Evolutionary conservation across 1,140 invertebrate genomes (phyloP), one percentile per base, ranked within the genome.

Genomic region (Acromyrmex charruanus): DNA sequence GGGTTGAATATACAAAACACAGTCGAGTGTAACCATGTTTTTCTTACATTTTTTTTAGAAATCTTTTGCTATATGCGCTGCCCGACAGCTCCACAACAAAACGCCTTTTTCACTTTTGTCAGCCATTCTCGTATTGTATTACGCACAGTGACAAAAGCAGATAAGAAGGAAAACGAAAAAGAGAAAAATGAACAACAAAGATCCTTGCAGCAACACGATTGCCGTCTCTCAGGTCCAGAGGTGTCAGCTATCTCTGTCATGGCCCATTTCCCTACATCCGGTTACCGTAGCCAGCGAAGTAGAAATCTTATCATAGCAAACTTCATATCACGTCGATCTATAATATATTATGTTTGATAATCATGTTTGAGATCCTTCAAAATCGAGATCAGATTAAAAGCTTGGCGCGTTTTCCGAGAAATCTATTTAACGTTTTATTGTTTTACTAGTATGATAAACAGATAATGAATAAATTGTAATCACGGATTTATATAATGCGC

Each of bases 381-480:
- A n/a, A 18, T 44, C 4, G n/a, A 21, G 21, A 31, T 49, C 25
- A 14, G 44, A 55, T 80, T 66, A 72, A 58, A 71, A 84, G 4
- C 7, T 84, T 51, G 39, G 21, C n/a, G 14, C 9, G 10, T 44
- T 44, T 75, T 75, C 28, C 51, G 25, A 61, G 39, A 61, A 12
- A 35, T 3, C 5, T 44, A 61, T 59, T 63, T 51, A 61, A 18
- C 14, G 44, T 72, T 59, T 12, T 49, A 75, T 61, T 61, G 39
- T 75, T 44, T 25, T 31, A 31, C 3, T 55, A 16, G 28, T 14
- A 39, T 31, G 25, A 72, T 61, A 35, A 75, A 84, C 63, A 39
- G 69, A 82, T 74, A 82, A 74, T 21, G 68, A 69, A 44, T 71
- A 71, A 72, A 66, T 10, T 31, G 31, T 28, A 39, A 71, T 59